Base-by-base conservation (phyloP, 1,140 invertebrate species). In the Apis dorsata region DNA sequence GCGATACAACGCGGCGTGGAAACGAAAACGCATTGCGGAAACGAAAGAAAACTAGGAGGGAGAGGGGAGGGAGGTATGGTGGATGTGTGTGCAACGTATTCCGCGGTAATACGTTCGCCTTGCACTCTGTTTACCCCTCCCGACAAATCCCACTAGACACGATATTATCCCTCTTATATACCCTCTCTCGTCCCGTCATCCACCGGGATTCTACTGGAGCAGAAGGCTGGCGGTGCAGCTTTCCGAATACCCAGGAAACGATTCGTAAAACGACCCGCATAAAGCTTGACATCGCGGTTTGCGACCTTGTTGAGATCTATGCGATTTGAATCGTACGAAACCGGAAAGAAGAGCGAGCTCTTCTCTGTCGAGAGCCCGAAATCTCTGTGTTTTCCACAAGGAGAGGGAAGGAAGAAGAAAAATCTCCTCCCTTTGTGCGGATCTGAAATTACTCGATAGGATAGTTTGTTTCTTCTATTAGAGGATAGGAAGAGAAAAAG, bases 131-230 rank as follows among this genome's bases (percentile, higher is more conserved):
- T 90, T 90, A 90, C 88, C 84, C 63, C 34, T 0, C 34, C 86
- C 71, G 79, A 89, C 86, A 89, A 90, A 90, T 89, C 89, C 88
- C 86, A 86, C 88, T 84, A 90, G 86, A 89, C 88, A 86, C 72
- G 89, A 88, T 90, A 89, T 88, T 89, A 90, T 90, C 83, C 83
- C 86, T 83, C 86, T 88, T 88, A 85, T 88, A 88, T 78, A 88
- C 86, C 86, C 60, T 85, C 79, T 53, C 79, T 53, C 75, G 62
- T 72, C 60, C 72, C 79, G 62, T 87, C 79, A 88, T 87, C 86
- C 83, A 85, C n/a, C 59, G 59, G 83, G 83, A 87, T 87, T 85
- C 75, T 63, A 74, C 70, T 0, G 5, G 70, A 57, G 44, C 53
- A 74, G 63, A 74, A 72, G 57, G 62, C 63, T 55, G 65, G 62